phyloP scores from a whole-genome alignment of 2,113 vertebrate genomes.

The Piprites chloris region DNA sequence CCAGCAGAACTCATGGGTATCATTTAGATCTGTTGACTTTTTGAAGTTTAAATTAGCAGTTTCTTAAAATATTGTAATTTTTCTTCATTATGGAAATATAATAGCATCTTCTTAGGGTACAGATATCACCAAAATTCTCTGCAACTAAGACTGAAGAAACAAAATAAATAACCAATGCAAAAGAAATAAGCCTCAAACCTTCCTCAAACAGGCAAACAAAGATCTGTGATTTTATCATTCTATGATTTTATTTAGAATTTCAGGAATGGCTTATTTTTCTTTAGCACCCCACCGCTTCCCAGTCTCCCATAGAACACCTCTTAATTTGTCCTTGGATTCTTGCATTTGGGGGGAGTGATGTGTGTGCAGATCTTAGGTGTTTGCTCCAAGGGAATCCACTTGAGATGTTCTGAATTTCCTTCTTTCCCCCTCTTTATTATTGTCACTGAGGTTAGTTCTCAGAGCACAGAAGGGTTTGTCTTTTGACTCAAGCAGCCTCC shows the following conservation, averaged over 20 bases:
- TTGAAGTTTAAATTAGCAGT: background rate
- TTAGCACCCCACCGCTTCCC: background rate
- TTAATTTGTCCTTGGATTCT: background rate
- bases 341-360: rapidly evolving
- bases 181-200: background rate
- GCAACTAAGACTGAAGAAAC: background rate
- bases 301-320: background rate
- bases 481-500: background rate
- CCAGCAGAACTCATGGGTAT: background rate
- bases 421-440: background rate
- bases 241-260: background rate
- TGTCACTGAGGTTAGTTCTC: background rate
- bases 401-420: background rate
- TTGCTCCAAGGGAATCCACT: background rate
- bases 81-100: background rate
- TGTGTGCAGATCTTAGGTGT: background rate
- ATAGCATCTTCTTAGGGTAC: background rate
- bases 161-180: background rate
- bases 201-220: background rate
- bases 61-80: background rate
- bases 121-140: background rate
- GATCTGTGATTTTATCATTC: background rate
- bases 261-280: background rate
- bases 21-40: background rate
- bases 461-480: background rate